Percentiles rank a stretch among this genome's conserved stretches.
Evolutionary conservation across 2,888 invertebrate genomes (phyloP).

Genomic region (Eupithecia tripunctaria): DNA sequence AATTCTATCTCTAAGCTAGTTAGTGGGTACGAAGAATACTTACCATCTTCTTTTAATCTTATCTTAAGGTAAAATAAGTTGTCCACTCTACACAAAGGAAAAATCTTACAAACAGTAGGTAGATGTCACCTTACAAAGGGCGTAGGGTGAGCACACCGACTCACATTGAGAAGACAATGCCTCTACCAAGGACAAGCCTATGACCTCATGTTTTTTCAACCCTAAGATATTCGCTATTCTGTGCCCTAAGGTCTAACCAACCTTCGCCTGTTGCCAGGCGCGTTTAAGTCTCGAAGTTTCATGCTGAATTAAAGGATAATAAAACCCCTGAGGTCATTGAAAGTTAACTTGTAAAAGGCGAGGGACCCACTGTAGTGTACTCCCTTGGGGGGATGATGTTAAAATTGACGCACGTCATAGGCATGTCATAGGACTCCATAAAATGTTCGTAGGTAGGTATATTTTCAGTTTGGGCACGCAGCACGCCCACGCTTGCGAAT

Average conservation of each 20-base stretch:
- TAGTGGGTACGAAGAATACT: neutral
- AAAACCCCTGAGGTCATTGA: conserved; percentile 6
- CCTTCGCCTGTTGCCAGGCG: conserved; percentile 44
- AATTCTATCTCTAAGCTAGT: neutral
- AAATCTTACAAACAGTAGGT: conserved; percentile 38
- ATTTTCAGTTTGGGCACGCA: too few relatives aligned
- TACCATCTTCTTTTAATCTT: too few relatives aligned
- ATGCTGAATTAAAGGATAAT: conserved; percentile 12
- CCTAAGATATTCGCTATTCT: conserved; percentile 39
- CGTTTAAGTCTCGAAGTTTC: conserved; percentile 7
- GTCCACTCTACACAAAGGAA: conserved; percentile 29
- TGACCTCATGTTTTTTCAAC: conserved; percentile 59
- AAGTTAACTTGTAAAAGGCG: neutral
- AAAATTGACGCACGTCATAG: neutral
- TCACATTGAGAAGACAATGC: conserved; percentile 61
- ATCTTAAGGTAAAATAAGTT: neutral
- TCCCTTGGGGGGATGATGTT: neutral
- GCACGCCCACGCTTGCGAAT: too few relatives aligned
- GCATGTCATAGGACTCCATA: too few relatives aligned
- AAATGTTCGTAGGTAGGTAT: too few relatives aligned
- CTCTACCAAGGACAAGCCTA: conserved; percentile 52
- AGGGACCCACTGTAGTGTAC: neutral
- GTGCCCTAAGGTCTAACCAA: conserved; percentile 47
- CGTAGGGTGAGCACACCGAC: conserved; percentile 47
- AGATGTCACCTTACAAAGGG: conserved; percentile 55